These are phyloP conservation scores for Troilus luridus DNA, from an alignment of 2,888 invertebrate species.

Conservation along the genomic window DNA sequence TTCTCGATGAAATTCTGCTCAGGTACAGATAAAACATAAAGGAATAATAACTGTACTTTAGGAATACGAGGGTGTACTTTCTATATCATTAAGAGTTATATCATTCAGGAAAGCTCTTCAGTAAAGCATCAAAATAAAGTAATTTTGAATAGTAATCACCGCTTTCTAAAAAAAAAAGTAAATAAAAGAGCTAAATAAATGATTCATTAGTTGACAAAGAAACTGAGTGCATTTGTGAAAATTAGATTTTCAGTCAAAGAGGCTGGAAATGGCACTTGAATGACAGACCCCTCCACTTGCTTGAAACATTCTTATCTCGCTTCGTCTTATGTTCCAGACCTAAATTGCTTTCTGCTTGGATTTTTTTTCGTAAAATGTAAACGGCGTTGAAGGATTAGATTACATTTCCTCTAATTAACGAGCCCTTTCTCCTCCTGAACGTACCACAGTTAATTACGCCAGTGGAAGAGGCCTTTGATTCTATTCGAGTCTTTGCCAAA, in stretches of 20 bases:
- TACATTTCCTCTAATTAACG: conserved; percentile 28
- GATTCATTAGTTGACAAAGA: background rate
- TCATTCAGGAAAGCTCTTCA: too few relatives aligned
- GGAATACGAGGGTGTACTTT: too few relatives aligned
- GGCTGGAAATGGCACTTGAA: background rate
- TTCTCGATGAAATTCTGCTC: too few relatives aligned
- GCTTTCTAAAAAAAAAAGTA: background rate
- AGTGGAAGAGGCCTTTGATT: background rate
- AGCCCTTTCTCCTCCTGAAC: background rate
- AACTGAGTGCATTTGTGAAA: conserved; percentile 13
- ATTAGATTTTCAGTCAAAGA: conserved; percentile 20
- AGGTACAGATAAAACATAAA: too few relatives aligned
- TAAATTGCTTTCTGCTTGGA: background rate
- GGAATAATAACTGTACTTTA: too few relatives aligned
- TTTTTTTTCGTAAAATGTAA: background rate
- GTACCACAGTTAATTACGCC: conserved; percentile 10
- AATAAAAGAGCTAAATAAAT: background rate
- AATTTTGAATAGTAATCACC: background rate
- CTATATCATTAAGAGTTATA: too few relatives aligned
- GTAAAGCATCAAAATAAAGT: too few relatives aligned
- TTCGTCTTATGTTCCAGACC: conserved; percentile 7
- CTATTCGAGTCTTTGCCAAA: background rate
- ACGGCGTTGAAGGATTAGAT: conserved; percentile 23
- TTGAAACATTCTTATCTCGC: background rate
- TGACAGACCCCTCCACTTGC: background rate